phyloP scores from a whole-genome alignment of 2,888 invertebrate genomes.

The Lucinisca nassula region DNA sequence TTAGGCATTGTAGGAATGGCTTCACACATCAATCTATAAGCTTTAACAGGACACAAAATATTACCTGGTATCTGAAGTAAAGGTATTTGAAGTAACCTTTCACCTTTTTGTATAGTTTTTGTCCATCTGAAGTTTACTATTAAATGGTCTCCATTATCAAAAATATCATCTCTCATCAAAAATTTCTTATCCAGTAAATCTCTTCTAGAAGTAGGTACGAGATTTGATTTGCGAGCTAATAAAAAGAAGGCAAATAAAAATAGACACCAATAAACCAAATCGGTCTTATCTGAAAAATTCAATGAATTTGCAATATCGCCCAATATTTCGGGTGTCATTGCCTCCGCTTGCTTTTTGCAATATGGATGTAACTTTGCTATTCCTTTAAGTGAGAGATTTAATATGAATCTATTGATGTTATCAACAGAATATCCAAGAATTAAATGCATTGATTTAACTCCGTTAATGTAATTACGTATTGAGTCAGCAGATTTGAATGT shows the following conservation, averaged over 20 bases:
- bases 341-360: not conserved
- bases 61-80: not conserved
- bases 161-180: not conserved
- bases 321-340: not conserved
- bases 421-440: not conserved
- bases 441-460: not conserved
- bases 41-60: not conserved
- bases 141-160: not conserved
- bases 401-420: not conserved
- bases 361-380: not conserved
- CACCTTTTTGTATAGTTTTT: not conserved
- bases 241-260: conserved; percentile 5
- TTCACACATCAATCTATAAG: not conserved
- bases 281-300: not conserved
- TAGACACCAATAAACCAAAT: not conserved
- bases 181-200: not conserved
- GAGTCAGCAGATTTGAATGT: not conserved
- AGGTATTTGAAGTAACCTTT: not conserved
- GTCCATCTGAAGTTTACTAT: not conserved
- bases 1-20: not conserved
- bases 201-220: not conserved
- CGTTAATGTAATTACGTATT: not conserved
- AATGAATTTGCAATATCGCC: not conserved
- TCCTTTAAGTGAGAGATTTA: not conserved
- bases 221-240: not conserved